Conservation (phyloP, 2,113 vertebrate species). For the Anarrhichthys ocellatus region DNA sequence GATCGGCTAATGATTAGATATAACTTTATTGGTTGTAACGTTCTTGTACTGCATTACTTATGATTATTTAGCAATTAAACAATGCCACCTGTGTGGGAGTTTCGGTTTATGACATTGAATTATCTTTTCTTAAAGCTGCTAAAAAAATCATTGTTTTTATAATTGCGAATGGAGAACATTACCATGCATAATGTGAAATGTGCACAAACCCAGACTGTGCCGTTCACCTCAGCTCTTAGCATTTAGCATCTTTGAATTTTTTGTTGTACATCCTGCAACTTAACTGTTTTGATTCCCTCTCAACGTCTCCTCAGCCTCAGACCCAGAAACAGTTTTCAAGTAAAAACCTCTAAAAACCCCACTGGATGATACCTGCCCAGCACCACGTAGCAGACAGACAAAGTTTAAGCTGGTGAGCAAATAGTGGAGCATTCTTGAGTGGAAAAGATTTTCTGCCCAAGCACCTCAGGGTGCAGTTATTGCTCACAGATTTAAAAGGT, state of each 20-base stretch:
- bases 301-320: neutral
- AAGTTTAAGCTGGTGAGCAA: neutral
- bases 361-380: neutral
- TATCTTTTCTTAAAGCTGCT: neutral
- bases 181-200: neutral
- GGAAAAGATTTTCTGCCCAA: neutral
- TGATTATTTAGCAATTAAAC: neutral
- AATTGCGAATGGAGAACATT: neutral
- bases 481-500: slow-evolving; percentile 37
- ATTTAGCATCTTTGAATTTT: neutral
- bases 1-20: slow-evolving; percentile 11
- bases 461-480: slow-evolving; percentile 10
- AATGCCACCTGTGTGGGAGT: neutral
- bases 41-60: neutral
- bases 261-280: neutral
- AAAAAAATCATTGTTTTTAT: neutral
- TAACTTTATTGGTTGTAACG: neutral
- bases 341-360: neutral
- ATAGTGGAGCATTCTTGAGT: neutral
- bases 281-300: neutral
- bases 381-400: neutral
- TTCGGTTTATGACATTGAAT: neutral
- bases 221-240: neutral
- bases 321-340: neutral
- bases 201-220: neutral